Evolutionary conservation across 2,113 vertebrate genomes (phyloP), one percentile per base, ranked within the genome.

Genomic region (Salvelinus fontinalis): DNA sequence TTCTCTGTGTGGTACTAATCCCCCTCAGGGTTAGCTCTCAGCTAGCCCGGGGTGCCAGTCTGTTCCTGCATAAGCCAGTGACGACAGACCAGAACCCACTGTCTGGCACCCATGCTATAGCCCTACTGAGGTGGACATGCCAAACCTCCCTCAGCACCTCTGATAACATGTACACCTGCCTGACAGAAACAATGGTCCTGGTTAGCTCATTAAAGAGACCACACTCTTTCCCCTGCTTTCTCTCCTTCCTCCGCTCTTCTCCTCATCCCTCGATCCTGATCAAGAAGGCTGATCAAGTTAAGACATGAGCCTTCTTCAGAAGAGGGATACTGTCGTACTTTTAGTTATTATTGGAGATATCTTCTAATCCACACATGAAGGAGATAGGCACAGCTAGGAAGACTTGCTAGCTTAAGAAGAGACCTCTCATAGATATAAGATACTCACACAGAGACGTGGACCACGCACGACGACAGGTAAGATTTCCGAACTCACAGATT

Each of bases 231-330:
- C 67, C 29, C 18, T 39, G 67, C 67, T 34, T 34, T 68, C 67
- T 68, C 20, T 39, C 31, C 31, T 39, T 16, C 67, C 18, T 2
- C 5, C 27, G 13, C 16, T 68, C 27, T 27, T 67, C 65, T 44
- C 39, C 39, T 27, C 27, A 67, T 67, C 65, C 65, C 22, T 57
- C 31, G 62, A 77, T 73, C 44, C 65, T 27, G 31, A 64, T 27
- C 64, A 75, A 49, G 49, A 66, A 67, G 26, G 22, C 29, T 20
- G 62, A 65, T 24, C 73, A 74, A 39, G 73, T 62, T 44, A 26
- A 39, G 34, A 12, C 57, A 60, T 20, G 1, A 13, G 20, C 20
- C n/a, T 34, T 22, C 31, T n/a, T 74, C 29, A 74, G 29, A 31
- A 31, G 4, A 31, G 4, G 4, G 4, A 39, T 34, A 11, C 18